Evolutionary conservation across 1,140 invertebrate species (phyloP), one percentile per base, ranked within the genome.

Genomic region (Diploscapter pachys): DNA sequence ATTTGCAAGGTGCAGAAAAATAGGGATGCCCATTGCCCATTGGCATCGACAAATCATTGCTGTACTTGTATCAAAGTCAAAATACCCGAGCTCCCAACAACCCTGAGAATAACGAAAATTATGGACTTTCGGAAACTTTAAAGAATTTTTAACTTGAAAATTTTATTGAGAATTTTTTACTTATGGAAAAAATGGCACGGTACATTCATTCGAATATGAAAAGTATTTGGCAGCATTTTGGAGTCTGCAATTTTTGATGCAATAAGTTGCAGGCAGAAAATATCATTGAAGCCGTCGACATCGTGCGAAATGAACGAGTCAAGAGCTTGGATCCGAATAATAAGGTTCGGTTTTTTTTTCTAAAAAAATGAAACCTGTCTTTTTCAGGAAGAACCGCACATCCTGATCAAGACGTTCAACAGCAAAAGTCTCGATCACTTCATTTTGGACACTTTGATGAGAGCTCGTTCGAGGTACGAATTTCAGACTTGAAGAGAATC

Each of bases 351-450:
- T 65, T 74, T 80, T 79, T 9, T 48, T 6, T 67, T 11, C n/a
- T 11, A 67, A 8, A 5, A 71, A 8, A 69, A 72, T 2, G 13
- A 8, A 31, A n/a, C 5, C 2, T 54, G 51, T 54, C 9, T 68
- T 68, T 72, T 72, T 50, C 71, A 82, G 70, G 76, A 83, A 51
- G 63, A 78, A 70, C 91, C 91, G 67, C 88, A 92, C 68, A 88
- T 88, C 4, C 83, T 96, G 51, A 92, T 97, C 90, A 87, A 90
- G 62, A 92, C 92, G 0, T 91, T 91, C 82, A 90, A 91, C 82
- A 91, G 90, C 6, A 87, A 87, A 68, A 91, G 89, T 64, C 88
- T 91, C 0, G 89, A 91, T 63, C 91, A 94, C 81, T 97, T 92
- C 86, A 87, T 98, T 31, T 82, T 94, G 13, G 91, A 92, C 86